phyloP scores from a whole-genome alignment of 2,797 vertebrate species.

The Hybognathus amarus region DNA sequence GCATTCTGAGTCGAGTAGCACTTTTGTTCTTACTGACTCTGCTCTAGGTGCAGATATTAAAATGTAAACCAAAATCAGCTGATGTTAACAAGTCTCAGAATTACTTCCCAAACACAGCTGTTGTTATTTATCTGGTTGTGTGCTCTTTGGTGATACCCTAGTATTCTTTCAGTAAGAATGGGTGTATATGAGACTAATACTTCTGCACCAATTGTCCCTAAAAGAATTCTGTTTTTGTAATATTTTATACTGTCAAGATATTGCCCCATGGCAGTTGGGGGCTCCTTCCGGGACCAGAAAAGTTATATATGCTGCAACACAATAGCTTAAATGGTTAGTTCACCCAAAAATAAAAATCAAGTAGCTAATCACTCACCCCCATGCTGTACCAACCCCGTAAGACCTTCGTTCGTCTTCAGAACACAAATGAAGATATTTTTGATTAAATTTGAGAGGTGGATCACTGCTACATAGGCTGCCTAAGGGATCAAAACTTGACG shows the following conservation, averaged over 20 bases:
- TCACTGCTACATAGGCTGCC: no score
- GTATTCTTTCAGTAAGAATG: neutral
- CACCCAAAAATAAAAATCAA: no score
- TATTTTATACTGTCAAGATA: neutral
- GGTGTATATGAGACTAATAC: neutral
- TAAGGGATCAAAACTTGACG: no score
- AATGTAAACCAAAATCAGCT: slow-evolving; percentile 20
- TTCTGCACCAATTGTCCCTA: neutral
- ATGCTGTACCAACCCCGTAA: no score
- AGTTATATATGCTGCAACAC: neutral
- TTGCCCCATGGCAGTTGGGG: neutral
- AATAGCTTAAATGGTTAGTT: no score
- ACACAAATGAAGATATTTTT: no score
- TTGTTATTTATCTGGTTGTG: neutral
- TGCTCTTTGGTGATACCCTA: neutral
- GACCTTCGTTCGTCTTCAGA: no score
- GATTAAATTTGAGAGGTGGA: no score
- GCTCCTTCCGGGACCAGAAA: neutral
- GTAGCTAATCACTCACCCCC: no score
- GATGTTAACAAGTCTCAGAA: neutral
- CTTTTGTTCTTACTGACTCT: neutral
- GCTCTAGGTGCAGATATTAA: neutral
- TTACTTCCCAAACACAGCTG: slow-evolving; percentile 15
- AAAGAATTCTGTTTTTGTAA: neutral
- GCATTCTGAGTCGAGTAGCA: neutral